Evolutionary conservation across 2,797 vertebrate species (phyloP), one percentile per base, ranked within the genome.

Genomic region (Pantherophis alleghaniensis): DNA sequence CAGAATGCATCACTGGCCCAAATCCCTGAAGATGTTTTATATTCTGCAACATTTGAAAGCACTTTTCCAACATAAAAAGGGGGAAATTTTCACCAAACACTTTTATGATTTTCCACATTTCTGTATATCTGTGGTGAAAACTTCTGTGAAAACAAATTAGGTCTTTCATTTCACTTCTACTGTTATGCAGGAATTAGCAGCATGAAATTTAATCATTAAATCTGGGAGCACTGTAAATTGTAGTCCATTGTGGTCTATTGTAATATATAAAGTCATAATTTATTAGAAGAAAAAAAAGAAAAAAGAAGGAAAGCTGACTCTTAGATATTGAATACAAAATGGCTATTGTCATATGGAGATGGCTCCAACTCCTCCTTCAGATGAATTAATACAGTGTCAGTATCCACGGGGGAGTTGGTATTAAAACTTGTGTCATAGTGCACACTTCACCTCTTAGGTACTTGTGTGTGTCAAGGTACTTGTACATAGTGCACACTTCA

Each of bases 161-260:
- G 18, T 60, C 59, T 55, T 55, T 87, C 91, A 92, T 51, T 79
- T 22, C 9, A 13, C 20, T 37, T 0, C 1, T 83, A 22, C 28
- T 92, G 18, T 56, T 89, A 79, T 79, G n/a, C 0, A 0, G 88
- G n/a, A 13, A 55, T 94, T 94, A 79, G 63, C 16, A 93, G 92
- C 86, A 53, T 79, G 14, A 87, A 83, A 24, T 87, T 88, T n/a
- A 91, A 66, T 95, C 90, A 28, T 16, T 88, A 90, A 89, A 95
- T 16, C 53, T 69, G 47, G 28, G 18, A 91, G 7, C 91, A 86
- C 79, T 79, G 47, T 66, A 88, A 88, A 51, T 51, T 51, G 47
- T 51, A 47, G 47, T 47, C 47, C 5, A n/a, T 87, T 79, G 26
- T 47, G 14, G 16, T 74, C n/a, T 92, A 37, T 59, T 79, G 55